Evolutionary conservation across 64 coral and sea anemone species (phyloP), one percentile per base, ranked within the genome.

Genomic region (Montipora efflorescens): DNA sequence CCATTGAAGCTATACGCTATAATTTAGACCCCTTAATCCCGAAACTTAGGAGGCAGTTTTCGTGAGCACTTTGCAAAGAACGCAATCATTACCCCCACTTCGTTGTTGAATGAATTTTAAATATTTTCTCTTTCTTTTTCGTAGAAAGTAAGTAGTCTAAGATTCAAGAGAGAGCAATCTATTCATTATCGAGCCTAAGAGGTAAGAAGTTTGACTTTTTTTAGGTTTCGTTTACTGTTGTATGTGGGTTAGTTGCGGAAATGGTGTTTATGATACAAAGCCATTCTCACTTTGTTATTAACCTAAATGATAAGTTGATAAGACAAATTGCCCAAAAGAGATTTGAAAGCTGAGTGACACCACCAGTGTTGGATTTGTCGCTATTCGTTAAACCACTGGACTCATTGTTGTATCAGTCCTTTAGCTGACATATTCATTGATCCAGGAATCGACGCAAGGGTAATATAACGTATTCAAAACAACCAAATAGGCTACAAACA

Each of bases 401-500:
- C 36, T 36, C 36, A 36, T 36, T 36, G 36, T 36, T 36, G 36
- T 36, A 36, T 36, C 36, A 36, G 44, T 46, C 22, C 74, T 8
- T 8, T 16, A 14, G 22, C 8, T 14, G 36, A 15, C 25, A 76
- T 22, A 36, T 14, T 48, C 74, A 5, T 45, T 4, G 15, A 48
- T 50, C 43, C 47, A 78, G 14, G 7, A 78, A 16, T 78, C 76
- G 68, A 23, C 68, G 14, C 5, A 71, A 78, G 76, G 48, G 46
- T 78, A 48, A 19, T 48, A 78, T 78, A 78, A 15, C 45, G 47
- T 46, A 78, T 12, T 78, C 76, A 78, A 78, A 78, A 75, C 73
- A 48, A 78, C 1, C 76, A 78, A 78, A 78, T 78, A 78, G 45
- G 12, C 76, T 48, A 78, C 15, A 78, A 78, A 49, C 76, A 78